These are phyloP conservation scores for Rhopalosiphum maidis DNA, from an alignment of 1,140 invertebrate genomes.

Conservation along the genomic window DNA sequence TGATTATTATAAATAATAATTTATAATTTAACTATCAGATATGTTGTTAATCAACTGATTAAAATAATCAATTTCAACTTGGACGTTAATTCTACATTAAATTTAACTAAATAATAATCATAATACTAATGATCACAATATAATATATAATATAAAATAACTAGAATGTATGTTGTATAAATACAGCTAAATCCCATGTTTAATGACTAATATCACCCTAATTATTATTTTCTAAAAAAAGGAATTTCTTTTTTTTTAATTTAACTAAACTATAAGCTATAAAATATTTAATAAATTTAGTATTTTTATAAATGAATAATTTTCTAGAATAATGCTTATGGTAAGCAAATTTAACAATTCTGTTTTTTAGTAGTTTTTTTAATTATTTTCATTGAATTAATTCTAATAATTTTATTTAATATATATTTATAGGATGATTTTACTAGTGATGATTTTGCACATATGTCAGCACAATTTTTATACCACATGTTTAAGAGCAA, in stretches of 20 bases:
- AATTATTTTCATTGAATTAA: not conserved
- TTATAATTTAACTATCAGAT: not conserved
- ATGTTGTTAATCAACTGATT: not conserved
- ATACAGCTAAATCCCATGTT: no score
- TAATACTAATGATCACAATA: no score
- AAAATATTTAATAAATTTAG: not conserved
- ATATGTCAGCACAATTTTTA: constrained; percentile 88
- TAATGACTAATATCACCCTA: not conserved
- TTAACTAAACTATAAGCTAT: not conserved
- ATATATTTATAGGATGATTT: constrained; percentile 78
- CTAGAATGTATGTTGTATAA: no score
- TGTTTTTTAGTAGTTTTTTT: not conserved
- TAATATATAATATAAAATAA: no score
- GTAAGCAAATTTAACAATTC: not conserved
- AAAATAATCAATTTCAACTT: not conserved
- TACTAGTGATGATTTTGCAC: constrained; percentile 87
- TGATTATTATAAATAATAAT: not conserved
- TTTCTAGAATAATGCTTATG: not conserved
- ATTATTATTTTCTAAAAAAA: not conserved
- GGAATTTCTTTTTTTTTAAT: not conserved
- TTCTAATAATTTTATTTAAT: constrained; percentile 21
- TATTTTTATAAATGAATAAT: not conserved
- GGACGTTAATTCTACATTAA: not conserved
- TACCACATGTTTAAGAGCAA: constrained; percentile 92
- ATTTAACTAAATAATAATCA: not conserved